Base-by-base conservation (phyloP, 2,888 invertebrate genomes). In the Drosophila kambysellisi region DNA sequence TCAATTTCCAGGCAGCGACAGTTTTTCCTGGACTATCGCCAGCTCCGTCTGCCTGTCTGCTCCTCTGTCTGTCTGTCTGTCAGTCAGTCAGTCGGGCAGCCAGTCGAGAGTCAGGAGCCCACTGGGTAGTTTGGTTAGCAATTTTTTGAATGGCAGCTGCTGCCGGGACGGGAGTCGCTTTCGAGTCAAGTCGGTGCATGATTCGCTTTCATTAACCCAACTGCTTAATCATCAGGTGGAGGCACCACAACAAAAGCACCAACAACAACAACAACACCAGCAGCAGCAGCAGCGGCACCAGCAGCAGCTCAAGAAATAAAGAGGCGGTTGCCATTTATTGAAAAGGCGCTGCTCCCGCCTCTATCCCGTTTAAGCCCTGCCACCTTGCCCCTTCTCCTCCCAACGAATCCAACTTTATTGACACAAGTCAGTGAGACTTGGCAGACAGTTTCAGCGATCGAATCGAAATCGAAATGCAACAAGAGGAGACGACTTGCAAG, bases 201-300 rank as follows among this genome's bases (percentile, higher is more conserved):
- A 79, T 88, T 88, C 75, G 83, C 83, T 88, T 88, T 88, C 90
- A 90, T 90, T 88, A 88, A 74, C 74, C 82, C 82, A 88, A 83
- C 80, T 88, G 89, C 87, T 90, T 90, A 88, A 90, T 88, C 90
- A 90, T 82, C 77, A 79, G 64, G 56, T 70, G 77, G 52, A 50
- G 63, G 51, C 56, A 39, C n/a, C 41, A 56, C 25, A 52, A 25
- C 46, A 46, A 46, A 46, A 25, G 46, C 46, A 25, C 15, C 46
- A 46, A 15, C 56, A 39, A 29, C 50, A 37, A 11, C 25, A 53
- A 3, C 15, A 25, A 2, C n/a, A 41, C 4, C 9, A 35, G 15
- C 33, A 20, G 17, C 2, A 15, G 20, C 25, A 39, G 50, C 53
- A 62, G 62, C 48, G 39, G 11, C 2, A 15, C 15, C 25, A 39